Conservation (phyloP, 2,888 invertebrate genomes). For the Drosophila peninsularis region DNA sequence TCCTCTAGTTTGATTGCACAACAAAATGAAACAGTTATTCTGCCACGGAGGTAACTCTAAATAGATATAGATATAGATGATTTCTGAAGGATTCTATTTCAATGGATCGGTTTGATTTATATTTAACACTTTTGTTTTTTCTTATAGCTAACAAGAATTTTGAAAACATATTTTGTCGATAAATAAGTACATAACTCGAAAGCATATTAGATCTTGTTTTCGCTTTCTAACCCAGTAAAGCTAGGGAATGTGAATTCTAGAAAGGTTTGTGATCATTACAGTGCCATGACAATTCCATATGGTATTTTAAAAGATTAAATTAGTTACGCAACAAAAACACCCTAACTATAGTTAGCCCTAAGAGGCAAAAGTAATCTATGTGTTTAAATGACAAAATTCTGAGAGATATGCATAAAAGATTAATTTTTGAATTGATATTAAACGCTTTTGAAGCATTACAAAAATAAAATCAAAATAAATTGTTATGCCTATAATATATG, state of each 20-base stretch:
- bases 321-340: neutral
- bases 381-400: neutral
- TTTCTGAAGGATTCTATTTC: neutral
- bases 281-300: too few relatives aligned
- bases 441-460: neutral
- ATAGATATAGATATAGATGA: constrained; percentile 1
- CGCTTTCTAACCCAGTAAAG: too few relatives aligned
- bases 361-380: neutral
- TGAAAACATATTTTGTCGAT: neutral
- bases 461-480: neutral
- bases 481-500: neutral
- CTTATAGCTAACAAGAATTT: constrained; percentile 6
- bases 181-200: neutral
- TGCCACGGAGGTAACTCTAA: constrained; percentile 34
- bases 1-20: constrained; percentile 37
- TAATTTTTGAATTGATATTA: neutral
- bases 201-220: neutral
- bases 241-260: neutral
- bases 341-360: neutral
- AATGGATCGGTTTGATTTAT: constrained; percentile 7
- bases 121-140: neutral
- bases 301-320: too few relatives aligned
- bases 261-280: neutral
- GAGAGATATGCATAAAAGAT: constrained; percentile 2
- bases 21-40: constrained; percentile 28